Evolutionary conservation across 2,888 invertebrate species (phyloP).

Genomic region (Rhabditophanes sp.): DNA sequence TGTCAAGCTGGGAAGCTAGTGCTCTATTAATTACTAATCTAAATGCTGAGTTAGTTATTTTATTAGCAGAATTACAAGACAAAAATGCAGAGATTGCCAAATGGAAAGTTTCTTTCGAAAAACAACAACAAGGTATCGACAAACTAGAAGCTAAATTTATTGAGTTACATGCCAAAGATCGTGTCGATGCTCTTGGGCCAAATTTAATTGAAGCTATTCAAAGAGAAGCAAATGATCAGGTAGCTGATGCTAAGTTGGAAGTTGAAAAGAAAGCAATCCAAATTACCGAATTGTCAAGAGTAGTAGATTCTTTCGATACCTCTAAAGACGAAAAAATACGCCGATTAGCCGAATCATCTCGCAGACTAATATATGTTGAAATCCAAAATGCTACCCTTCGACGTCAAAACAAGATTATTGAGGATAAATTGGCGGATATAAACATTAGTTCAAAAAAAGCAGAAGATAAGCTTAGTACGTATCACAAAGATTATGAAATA

Average conservation of each 20-base stretch:
- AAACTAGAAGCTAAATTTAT: slow-evolving; percentile 14
- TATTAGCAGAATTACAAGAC: slow-evolving; percentile 1
- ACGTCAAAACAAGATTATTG: slow-evolving; percentile 7
- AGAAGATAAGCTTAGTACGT: background rate
- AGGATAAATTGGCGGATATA: background rate
- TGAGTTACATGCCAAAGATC: too few species aligned
- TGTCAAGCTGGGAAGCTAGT: too few species aligned
- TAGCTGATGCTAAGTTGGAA: too few species aligned
- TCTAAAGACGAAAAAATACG: slow-evolving; percentile 29
- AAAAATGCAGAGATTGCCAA: background rate
- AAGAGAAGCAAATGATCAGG: too few species aligned
- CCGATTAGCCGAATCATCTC: slow-evolving; percentile 30
- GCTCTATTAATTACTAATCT: too few species aligned
- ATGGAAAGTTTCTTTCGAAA: background rate
- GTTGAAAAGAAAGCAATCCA: slow-evolving; percentile 7
- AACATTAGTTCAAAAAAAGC: background rate
- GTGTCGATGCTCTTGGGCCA: too few species aligned
- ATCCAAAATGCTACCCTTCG: slow-evolving; percentile 12
- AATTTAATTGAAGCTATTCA: too few species aligned
- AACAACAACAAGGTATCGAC: slow-evolving; percentile 6
- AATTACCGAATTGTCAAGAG: too few species aligned
- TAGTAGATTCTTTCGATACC: slow-evolving; percentile 20
- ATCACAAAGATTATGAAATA: background rate
- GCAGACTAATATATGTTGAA: slow-evolving; percentile 23
- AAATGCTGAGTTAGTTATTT: too few species aligned